A percentile compares a stretch with the other conserved stretches of the same genome.
Conservation (phyloP, 2,888 invertebrate species). For the Hirudinaria manillensis region DNA sequence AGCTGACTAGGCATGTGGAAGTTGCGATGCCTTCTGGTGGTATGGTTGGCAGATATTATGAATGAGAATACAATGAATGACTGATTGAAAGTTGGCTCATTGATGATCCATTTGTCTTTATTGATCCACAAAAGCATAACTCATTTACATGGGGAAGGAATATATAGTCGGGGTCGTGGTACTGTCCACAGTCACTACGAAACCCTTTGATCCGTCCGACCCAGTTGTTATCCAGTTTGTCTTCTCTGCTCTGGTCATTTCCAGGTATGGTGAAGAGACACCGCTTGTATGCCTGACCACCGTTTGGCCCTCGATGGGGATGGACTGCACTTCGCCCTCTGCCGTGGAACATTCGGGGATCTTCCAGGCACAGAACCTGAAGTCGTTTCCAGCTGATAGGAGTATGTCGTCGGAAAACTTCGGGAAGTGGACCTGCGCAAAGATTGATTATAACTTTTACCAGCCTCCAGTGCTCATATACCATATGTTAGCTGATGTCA, state of each 20-base stretch:
- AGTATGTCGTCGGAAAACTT: slow-evolving; percentile 18
- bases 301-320: not conserved
- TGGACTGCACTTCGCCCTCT: not conserved
- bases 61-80: no score
- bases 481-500: not conserved
- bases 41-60: no score
- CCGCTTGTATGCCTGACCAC: not conserved
- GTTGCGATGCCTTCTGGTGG: no score
- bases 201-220: not conserved
- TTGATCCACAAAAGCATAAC: no score
- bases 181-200: not conserved
- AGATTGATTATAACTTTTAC: not conserved
- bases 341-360: not conserved
- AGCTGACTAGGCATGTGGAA: no score
- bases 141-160: not conserved
- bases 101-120: no score
- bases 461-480: no score
- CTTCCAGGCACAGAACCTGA: slow-evolving; percentile 17
- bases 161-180: not conserved
- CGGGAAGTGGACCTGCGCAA: slow-evolving; percentile 23
- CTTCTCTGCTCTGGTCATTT: not conserved
- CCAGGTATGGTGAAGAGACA: slow-evolving; percentile 12
- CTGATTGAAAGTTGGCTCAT: no score
- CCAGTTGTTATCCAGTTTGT: slow-evolving; percentile 1
- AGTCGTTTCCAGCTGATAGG: slow-evolving; percentile 25